Evolutionary conservation across 2,113 vertebrate species (phyloP).

Genomic region (Chloroceryle aenea): DNA sequence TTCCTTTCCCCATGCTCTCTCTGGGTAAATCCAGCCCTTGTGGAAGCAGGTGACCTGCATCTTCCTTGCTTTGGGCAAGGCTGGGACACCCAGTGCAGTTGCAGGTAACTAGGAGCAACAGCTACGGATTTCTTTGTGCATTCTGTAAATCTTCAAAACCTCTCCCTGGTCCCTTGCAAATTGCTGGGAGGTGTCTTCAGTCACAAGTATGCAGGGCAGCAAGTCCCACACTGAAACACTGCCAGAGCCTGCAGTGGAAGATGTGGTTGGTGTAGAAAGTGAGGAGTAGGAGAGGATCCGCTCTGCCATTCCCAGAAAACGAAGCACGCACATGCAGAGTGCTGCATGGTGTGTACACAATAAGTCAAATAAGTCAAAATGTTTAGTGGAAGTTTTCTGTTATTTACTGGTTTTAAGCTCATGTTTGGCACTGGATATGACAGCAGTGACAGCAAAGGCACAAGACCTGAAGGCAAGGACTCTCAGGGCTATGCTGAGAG

Average conservation of each 20-base stretch:
- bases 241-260: neutral
- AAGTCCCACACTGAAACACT: neutral
- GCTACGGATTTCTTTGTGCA: neutral
- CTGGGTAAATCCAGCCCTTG: neutral
- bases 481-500: neutral
- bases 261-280: neutral
- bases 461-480: neutral
- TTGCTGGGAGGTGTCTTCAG: neutral
- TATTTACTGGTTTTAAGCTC: neutral
- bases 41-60: neutral
- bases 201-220: neutral
- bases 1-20: neutral
- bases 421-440: rapidly evolving
- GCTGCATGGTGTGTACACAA: neutral
- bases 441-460: neutral
- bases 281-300: neutral
- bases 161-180: neutral
- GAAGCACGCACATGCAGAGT: neutral
- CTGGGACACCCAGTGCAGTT: neutral
- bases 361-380: neutral
- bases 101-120: neutral
- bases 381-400: neutral
- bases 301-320: neutral
- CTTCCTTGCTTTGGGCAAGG: neutral
- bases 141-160: neutral